These are phyloP conservation scores for Zosterops lateralis DNA, from an alignment of 2,113 vertebrate species.

Conservation along the genomic window DNA sequence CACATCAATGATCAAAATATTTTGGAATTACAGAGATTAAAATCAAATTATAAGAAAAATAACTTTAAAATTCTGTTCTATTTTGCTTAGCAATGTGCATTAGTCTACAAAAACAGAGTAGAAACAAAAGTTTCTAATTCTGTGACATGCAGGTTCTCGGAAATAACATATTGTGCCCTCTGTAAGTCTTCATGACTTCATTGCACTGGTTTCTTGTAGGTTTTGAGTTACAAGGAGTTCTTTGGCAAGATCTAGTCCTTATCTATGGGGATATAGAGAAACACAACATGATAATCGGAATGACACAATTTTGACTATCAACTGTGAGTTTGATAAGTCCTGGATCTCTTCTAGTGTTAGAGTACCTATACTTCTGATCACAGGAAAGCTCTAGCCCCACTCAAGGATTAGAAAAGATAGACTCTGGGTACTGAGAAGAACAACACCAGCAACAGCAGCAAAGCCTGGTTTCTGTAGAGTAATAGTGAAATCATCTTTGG, in stretches of 20 bases:
- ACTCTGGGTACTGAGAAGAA: not conserved
- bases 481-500: not conserved
- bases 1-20: not conserved
- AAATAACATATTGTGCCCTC: not conserved
- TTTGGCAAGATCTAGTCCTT: not conserved
- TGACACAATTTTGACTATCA: not conserved
- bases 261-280: not conserved
- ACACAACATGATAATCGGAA: not conserved
- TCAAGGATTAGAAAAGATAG: not conserved
- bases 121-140: not conserved
- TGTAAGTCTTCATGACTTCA: not conserved
- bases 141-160: not conserved
- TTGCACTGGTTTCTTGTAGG: not conserved
- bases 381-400: not conserved
- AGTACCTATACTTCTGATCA: not conserved
- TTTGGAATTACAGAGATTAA: not conserved
- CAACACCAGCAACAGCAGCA: not conserved
- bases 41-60: not conserved
- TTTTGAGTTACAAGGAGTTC: not conserved
- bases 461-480: not conserved
- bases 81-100: not conserved
- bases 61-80: not conserved
- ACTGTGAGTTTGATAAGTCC: not conserved
- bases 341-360: not conserved
- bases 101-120: not conserved